Evolutionary conservation across 1,140 invertebrate genomes (phyloP).

Genomic region (Frieseomelitta varia): DNA sequence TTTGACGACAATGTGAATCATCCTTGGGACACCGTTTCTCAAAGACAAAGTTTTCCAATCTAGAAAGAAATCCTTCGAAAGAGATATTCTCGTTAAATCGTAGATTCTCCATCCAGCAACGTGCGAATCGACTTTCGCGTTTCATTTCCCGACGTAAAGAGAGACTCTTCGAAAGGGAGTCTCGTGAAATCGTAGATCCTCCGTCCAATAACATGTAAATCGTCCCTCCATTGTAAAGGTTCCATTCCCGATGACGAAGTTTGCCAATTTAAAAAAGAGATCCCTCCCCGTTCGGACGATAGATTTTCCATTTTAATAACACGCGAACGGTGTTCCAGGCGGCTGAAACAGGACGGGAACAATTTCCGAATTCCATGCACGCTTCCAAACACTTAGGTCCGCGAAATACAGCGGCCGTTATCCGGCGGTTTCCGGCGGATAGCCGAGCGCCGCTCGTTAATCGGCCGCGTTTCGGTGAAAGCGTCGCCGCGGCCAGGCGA

Average conservation of each 20-base stretch:
- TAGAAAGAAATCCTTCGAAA: background rate
- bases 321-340: background rate
- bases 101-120: background rate
- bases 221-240: too few relatives aligned
- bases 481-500: conserved; percentile 30
- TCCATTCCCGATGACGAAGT: background rate
- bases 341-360: conserved; percentile 31
- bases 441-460: conserved; percentile 47
- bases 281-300: too few relatives aligned
- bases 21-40: background rate
- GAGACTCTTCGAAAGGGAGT: too few relatives aligned
- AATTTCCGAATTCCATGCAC: conserved; percentile 47
- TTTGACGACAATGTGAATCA: too few relatives aligned
- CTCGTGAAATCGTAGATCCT: too few relatives aligned
- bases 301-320: background rate
- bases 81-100: background rate
- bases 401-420: conserved; percentile 40
- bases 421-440: conserved; percentile 52
- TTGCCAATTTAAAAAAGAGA: background rate
- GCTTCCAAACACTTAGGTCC: conserved; percentile 36
- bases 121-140: background rate
- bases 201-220: too few relatives aligned
- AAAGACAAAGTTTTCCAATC: background rate
- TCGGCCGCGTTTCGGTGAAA: conserved; percentile 46
- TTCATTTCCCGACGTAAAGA: too few relatives aligned